Evolutionary conservation across 2,888 invertebrate genomes (phyloP).

Genomic region (Orgyia antiqua): DNA sequence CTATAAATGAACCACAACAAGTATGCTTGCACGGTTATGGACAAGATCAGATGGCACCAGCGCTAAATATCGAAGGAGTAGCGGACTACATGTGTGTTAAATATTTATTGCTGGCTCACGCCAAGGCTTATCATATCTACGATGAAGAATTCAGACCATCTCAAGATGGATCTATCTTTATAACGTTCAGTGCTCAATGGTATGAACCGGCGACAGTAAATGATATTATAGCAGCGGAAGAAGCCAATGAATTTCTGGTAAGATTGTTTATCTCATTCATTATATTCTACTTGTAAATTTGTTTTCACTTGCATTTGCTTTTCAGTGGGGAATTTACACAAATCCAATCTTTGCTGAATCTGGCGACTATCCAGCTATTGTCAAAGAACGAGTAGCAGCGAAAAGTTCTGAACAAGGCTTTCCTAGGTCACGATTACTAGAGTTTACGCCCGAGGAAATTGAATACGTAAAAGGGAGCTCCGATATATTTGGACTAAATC

Average conservation of each 20-base stretch:
- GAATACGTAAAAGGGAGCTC: slow-evolving; percentile 34
- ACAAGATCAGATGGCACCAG: slow-evolving; percentile 36
- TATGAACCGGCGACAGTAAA: slow-evolving; percentile 17
- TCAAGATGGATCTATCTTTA: too few relatives aligned
- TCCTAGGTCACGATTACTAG: slow-evolving; percentile 57
- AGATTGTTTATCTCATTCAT: too few relatives aligned
- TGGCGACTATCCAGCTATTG: slow-evolving; percentile 67
- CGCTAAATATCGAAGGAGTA: slow-evolving; percentile 52
- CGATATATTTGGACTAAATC: slow-evolving; percentile 77
- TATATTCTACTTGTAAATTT: background rate
- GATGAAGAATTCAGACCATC: slow-evolving; percentile 48
- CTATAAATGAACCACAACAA: slow-evolving; percentile 77
- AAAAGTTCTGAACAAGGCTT: slow-evolving; percentile 59
- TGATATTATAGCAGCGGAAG: slow-evolving; percentile 21
- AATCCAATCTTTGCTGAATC: slow-evolving; percentile 58
- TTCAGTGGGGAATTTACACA: slow-evolving; percentile 35
- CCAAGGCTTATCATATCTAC: slow-evolving; percentile 57
- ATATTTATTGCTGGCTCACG: slow-evolving; percentile 73
- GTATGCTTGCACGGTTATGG: slow-evolving; percentile 66
- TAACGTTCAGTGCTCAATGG: too few relatives aligned
- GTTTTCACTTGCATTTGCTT: background rate
- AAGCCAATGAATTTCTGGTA: too few relatives aligned
- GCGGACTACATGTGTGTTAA: slow-evolving; percentile 71
- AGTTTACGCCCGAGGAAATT: slow-evolving; percentile 63
- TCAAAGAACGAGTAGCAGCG: slow-evolving; percentile 51